Conservation (phyloP, 2,113 vertebrate genomes). For the Rhipidura dahli region DNA sequence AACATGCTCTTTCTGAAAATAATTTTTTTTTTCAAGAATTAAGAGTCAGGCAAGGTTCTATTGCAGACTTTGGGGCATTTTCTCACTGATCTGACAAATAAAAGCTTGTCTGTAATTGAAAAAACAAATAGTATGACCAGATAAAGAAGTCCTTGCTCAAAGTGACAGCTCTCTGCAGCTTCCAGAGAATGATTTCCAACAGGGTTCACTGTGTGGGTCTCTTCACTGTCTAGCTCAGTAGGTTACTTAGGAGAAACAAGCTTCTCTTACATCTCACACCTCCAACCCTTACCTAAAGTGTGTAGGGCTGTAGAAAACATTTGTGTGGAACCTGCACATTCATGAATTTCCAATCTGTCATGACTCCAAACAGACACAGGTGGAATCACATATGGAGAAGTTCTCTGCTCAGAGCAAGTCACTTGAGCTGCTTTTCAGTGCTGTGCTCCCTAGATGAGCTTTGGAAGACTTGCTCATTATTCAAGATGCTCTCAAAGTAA, state of each 20-base stretch:
- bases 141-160: background rate
- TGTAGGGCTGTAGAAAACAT: too few species aligned
- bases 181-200: background rate
- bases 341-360: background rate
- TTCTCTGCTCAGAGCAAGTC: background rate
- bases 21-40: background rate
- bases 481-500: background rate
- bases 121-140: background rate
- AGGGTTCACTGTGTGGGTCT: background rate
- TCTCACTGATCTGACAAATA: background rate
- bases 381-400: background rate
- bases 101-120: background rate
- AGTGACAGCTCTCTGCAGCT: background rate
- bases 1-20: background rate
- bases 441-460: background rate
- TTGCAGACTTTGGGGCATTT: background rate
- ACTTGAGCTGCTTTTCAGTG: background rate
- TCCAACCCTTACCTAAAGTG: background rate
- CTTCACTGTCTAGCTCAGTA: background rate
- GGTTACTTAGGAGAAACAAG: background rate
- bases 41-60: background rate
- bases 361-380: fast-evolving
- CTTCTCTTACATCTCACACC: background rate
- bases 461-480: background rate
- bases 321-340: background rate